These are phyloP conservation scores for Geotrypetes seraphini DNA, from an alignment of 2,797 vertebrate species.

Conservation along the genomic window DNA sequence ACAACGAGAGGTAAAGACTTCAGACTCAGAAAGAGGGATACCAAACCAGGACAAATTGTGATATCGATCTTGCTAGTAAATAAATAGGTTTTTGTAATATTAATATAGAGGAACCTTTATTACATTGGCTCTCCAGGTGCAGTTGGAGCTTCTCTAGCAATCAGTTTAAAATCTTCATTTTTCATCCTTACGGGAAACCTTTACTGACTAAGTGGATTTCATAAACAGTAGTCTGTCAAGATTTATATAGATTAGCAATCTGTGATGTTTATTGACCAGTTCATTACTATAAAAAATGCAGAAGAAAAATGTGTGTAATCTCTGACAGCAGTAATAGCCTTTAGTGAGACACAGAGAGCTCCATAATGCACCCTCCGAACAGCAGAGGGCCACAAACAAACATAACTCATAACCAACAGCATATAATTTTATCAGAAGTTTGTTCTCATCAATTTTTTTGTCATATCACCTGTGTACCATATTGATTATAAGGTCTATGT, in stretches of 20 bases:
- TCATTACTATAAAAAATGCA: conserved; percentile 61
- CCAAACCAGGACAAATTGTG: conserved; percentile 58
- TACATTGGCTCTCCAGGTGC: conserved; percentile 63
- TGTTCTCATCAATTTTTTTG: no score
- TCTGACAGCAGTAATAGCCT: background rate
- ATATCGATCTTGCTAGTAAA: conserved; percentile 68
- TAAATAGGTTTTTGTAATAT: conserved; percentile 82
- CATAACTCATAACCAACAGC: background rate
- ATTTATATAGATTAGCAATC: conserved; percentile 72
- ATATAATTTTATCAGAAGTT: no score
- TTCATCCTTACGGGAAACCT: conserved; percentile 68
- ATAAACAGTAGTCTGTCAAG: conserved; percentile 65
- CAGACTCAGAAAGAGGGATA: conserved; percentile 42
- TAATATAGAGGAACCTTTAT: conserved; percentile 84
- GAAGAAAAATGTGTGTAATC: conserved; percentile 19
- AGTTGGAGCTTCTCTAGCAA: conserved; percentile 56
- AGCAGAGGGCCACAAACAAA: conserved; percentile 7
- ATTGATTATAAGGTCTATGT: no score
- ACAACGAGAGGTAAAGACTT: conserved; percentile 45
- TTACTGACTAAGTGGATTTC: conserved; percentile 63
- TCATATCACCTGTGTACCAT: no score
- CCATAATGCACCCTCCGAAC: background rate
- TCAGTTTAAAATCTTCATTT: conserved; percentile 78
- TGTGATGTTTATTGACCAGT: conserved; percentile 62
- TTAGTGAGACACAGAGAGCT: background rate